Base-by-base conservation (phyloP, 2,113 vertebrate genomes). In the Burhinus oedicnemus region DNA sequence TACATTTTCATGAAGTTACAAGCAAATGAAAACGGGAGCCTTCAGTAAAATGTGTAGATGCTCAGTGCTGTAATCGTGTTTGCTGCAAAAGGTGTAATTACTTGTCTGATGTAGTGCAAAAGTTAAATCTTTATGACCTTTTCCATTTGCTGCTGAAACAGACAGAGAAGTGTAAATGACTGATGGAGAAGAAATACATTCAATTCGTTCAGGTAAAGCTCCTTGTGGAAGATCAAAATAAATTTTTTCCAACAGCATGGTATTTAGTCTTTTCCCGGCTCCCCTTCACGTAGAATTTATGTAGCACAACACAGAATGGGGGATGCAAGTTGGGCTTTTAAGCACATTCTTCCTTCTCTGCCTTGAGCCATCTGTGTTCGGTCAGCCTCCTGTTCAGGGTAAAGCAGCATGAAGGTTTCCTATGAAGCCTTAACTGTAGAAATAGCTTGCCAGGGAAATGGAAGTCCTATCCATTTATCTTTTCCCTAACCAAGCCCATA, bases 61-160 rank as follows among this genome's bases (percentile, higher is more conserved):
- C 15, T 38, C n/a, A 74, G 30, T 80, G 38, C 70, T 85, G 17
- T 42, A 72, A 25, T 20, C 44, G 65, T 22, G 22, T 75, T 44
- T 51, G 45, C 84, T 80, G 45, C n/a, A 80, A 87, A 74, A 93
- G 45, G n/a, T 81, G 40, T 86, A 86, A 94, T 93, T 87, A 57
- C 34, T 75, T 91, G 83, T 95, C 29, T 93, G 92, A 91, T 32
- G 60, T 26, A 72, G 47, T 36, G 15, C 42, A 87, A 54, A 96
- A 95, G 94, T 71, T 86, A 90, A 78, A 79, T 90, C 87, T 81
- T 94, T 62, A 27, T 66, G 60, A 95, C 83, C 82, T 93, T 94
- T 89, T 75, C 47, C 60, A 78, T 83, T 93, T 96, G 57, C 79
- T 83, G 82, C 91, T 93, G 89, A 91, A 95, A 90, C 55, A 86